Evolutionary conservation across 2,888 invertebrate species (phyloP), one percentile per base, ranked within the genome.

Genomic region (Drosophila subsilvestris): DNA sequence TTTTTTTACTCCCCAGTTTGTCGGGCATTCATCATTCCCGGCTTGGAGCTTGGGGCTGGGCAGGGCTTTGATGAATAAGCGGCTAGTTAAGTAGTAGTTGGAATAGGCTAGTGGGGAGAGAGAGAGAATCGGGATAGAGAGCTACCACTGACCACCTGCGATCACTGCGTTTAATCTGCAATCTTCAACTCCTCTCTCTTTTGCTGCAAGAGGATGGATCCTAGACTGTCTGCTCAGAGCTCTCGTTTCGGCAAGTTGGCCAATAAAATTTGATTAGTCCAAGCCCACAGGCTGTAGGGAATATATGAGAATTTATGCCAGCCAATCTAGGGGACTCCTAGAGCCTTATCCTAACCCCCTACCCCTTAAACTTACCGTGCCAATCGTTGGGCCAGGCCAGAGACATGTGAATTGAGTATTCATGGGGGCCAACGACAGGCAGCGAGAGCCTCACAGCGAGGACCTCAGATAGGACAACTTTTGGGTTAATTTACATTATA

Each of bases 401-500:
- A 12, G 44, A 63, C 54, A 55, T 60, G 54, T 63, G 71, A 69
- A 85, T 82, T 82, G 83, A 79, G 75, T 82, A 86, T 83, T 86
- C 86, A 86, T 83, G 86, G 57, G 53, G 78, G 62, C 65, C 71
- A 53, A 56, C 63, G 57, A 3, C 29, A 6, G 7, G 6, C 37
- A 37, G 37, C 61, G 22, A 47, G 51, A 43, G 69, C 54, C 63
- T 22, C 22, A 55, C 50, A 53, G 53, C 51, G 76, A 78, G 75
- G 60, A 69, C 73, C 59, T 58, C 51, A 63, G 81, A 76, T 72
- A 76, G 81, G 75, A 81, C 76, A 80, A 88, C 80, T 86, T 86
- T 75, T 82, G 88, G 88, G 88, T 84, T 88, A 88, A 88, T 84
- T 84, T 84, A 88, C 88, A 84, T 84, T 88, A 84, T 84, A 84